Percentiles rank a stretch among this genome's conserved stretches.
Evolutionary conservation across 2,113 vertebrate genomes (phyloP).

Genomic region (Mugil cephalus): DNA sequence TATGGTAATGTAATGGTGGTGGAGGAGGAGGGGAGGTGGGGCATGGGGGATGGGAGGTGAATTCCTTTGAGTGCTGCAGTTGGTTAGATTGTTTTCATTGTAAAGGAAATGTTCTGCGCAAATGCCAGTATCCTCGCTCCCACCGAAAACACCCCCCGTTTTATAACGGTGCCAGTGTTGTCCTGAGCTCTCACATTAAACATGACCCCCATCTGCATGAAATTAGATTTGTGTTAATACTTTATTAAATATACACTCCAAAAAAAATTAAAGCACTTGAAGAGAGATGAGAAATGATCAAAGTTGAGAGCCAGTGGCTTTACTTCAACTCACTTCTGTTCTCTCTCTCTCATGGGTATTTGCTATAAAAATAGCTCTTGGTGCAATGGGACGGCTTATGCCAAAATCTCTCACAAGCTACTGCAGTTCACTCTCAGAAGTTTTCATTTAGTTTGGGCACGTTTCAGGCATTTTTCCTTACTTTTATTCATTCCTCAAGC

Average conservation of each 20-base stretch:
- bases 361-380: conserved; percentile 83
- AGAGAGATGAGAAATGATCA: conserved; percentile 67
- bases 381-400: conserved; percentile 79
- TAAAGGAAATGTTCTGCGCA: conserved; percentile 87
- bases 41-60: conserved; percentile 84
- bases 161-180: conserved; percentile 56
- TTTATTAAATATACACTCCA: conserved; percentile 67
- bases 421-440: conserved; percentile 70
- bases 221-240: conserved; percentile 63
- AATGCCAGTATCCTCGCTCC: conserved; percentile 73
- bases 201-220: conserved; percentile 72
- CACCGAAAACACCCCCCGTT: conserved; percentile 40
- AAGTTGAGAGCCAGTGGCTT: conserved; percentile 73
- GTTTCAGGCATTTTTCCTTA: conserved; percentile 59
- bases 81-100: conserved; percentile 88
- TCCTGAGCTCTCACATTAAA: conserved; percentile 66
- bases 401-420: conserved; percentile 78
- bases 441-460: conserved; percentile 70
- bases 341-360: conserved; percentile 77
- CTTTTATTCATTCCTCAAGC: conserved; percentile 52
- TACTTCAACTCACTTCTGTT: conserved; percentile 71
- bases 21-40: conserved; percentile 69
- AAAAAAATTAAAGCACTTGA: conserved; percentile 56
- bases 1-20: conserved; percentile 88
- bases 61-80: conserved; percentile 88